Conservation (phyloP, 2,113 vertebrate species). For the Taxidea taxus region DNA sequence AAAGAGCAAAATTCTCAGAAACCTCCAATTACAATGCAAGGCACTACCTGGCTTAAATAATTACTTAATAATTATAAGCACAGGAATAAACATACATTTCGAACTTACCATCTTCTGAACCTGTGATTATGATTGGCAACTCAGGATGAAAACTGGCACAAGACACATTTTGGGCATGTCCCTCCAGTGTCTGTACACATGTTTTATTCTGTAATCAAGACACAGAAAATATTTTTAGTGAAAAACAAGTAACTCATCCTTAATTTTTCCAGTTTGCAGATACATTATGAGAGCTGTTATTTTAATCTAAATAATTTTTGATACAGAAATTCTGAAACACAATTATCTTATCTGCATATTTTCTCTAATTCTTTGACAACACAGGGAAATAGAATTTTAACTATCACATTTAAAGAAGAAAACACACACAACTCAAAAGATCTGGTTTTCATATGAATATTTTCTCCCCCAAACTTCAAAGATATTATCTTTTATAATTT, state of each 20-base stretch:
- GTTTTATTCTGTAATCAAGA: slow-evolving; percentile 92
- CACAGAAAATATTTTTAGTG: slow-evolving; percentile 28
- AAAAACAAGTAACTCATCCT: background rate
- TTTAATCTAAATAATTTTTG: background rate
- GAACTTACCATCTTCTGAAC: slow-evolving; percentile 95
- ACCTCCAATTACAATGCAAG: background rate
- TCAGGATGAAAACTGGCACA: slow-evolving; percentile 99
- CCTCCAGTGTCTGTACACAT: slow-evolving; percentile 97
- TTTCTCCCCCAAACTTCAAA: background rate
- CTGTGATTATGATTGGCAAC: slow-evolving; percentile 97
- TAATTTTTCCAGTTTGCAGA: background rate
- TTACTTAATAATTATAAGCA: background rate
- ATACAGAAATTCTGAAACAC: background rate
- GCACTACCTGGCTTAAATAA: background rate
- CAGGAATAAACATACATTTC: background rate
- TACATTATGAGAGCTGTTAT: background rate
- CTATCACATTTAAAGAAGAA: background rate
- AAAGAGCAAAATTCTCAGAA: background rate
- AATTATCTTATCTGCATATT: background rate
- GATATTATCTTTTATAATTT: background rate
- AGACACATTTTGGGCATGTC: slow-evolving; percentile 97
- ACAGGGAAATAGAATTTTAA: background rate
- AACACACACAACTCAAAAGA: background rate
- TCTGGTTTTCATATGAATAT: background rate
- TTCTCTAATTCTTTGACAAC: background rate